Base-by-base conservation (phyloP, 1,140 invertebrate genomes). In the Drosophila leontia region DNA sequence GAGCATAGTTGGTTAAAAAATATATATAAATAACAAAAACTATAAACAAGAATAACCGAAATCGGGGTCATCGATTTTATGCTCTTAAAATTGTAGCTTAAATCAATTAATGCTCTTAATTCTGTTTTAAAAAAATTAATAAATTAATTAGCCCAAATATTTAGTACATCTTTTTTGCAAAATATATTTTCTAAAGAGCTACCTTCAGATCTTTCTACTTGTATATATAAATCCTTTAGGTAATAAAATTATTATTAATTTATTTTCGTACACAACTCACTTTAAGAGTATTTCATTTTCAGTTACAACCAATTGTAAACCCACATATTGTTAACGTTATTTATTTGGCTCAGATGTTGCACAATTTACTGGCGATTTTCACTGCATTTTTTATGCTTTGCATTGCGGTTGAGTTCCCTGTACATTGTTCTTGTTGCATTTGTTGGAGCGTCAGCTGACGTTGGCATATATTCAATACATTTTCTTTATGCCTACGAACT, bases 391-490 rank as follows among this genome's bases (percentile, higher is more conserved):
- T 70, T 57, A 60, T 75, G 29, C 67, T 71, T 79, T 80, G 67
- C 72, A 76, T 78, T 87, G 84, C 64, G 84, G 83, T 88, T 79
- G 39, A 58, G 75, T 58, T 70, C 58, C 42, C 65, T 39, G 45
- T 39, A 19, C 48, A 19, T 17, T 51, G 8, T 41, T 70, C 34
- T 67, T 57, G 63, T 41, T 41, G 23, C 47, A 50, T n/a, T 50
- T 32, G 67, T 47, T 29, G 75, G 37, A 55, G 61, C 84, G 84
- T 84, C 84, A 87, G 85, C 84, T 87, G 84, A 76, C 72, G 74
- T 71, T 87, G 84, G 84, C 84, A 88, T 84, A 88, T 87, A 88
- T 84, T 75, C 80, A 83, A 87, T 87, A 83, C 86, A 87, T 87
- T 76, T 72, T 60, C 58, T 69, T 67, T 76, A 51, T 63, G 82